Percentiles rank a stretch among this genome's conserved stretches.
These are phyloP conservation scores for Thymelicus acteon DNA, from an alignment of 2,888 invertebrate species.

Conservation along the genomic window DNA sequence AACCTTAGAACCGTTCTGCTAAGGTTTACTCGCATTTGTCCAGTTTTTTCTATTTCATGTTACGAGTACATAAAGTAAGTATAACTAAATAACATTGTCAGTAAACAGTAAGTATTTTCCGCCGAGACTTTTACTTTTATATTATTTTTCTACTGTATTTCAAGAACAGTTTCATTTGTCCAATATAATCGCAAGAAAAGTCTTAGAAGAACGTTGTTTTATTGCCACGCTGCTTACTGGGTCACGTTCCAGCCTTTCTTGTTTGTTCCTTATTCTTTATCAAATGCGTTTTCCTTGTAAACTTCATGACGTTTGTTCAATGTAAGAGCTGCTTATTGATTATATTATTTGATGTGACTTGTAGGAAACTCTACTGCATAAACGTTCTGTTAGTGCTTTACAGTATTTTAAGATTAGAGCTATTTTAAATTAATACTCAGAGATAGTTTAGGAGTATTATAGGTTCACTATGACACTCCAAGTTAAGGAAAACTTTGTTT, in stretches of 20 bases:
- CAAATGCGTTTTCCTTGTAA: conserved; percentile 18
- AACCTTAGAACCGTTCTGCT: no score
- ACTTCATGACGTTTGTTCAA: background rate
- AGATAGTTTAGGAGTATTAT: no score
- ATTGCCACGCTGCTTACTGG: background rate
- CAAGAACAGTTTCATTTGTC: background rate
- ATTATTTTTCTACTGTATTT: background rate
- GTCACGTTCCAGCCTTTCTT: conserved; percentile 12
- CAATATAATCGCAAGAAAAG: conserved; percentile 15
- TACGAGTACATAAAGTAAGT: no score
- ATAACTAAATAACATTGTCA: no score
- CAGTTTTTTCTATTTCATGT: no score
- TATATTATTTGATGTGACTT: background rate
- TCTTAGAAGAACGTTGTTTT: background rate
- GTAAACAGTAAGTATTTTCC: background rate
- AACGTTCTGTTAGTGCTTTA: no score
- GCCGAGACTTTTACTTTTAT: background rate
- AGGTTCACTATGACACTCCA: no score
- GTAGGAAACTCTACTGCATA: background rate
- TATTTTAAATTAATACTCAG: no score
- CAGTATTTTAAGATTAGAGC: no score
- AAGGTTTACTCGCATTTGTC: no score
- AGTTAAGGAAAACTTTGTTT: no score
- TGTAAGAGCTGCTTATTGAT: background rate
- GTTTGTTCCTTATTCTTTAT: conserved; percentile 13